Base-by-base conservation (phyloP, 2,888 invertebrate species). In the Pristionchus entomophagus region DNA sequence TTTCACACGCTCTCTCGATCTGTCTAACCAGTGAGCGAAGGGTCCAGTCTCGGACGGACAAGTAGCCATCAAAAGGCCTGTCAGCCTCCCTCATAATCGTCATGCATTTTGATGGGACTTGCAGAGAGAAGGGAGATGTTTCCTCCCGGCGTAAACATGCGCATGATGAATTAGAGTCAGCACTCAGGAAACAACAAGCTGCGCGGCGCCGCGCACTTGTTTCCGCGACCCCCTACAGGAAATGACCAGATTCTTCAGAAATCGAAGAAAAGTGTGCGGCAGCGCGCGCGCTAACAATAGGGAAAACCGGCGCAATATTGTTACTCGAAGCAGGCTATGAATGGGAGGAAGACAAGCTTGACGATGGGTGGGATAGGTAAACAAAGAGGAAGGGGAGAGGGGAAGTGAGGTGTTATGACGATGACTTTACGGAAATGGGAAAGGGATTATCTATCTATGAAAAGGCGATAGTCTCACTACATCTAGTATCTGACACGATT, bases 361-460 rank as follows among this genome's bases (percentile, higher is more conserved):
- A n/a, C n/a, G n/a, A n/a, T n/a, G n/a, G n/a, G n/a, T n/a, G 41
- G 73, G 73, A 73, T 73, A 73, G 73, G 73, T 73, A 73, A 73
- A 73, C 73, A 73, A 73, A 73, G 73, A 14, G 32, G 38, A 69
- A 19, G 69, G 41, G 73, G 73, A 69, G 1, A 38, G 38, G 38
- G 38, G 65, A 41, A 32, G 26, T 26, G 41, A 73, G 41, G 73
- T 73, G 73, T 41, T 73, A 73, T 41, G 35, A 35, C 17, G 59
- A 59, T 73, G 73, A 41, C 73, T 73, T 35, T 73, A 73, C 45
- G 73, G 41, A 73, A 38, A 73, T 26, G 0, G n/a, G 26, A 22
- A 5, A 56, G 5, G n/a, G 14, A 56, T 56, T 14, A 56, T 56
- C n/a, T n/a, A n/a, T n/a, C n/a, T n/a, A n/a, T n/a, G n/a, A n/a